These are phyloP conservation scores for Erebia epiphron DNA, from an alignment of 2,888 invertebrate genomes.

Conservation along the genomic window DNA sequence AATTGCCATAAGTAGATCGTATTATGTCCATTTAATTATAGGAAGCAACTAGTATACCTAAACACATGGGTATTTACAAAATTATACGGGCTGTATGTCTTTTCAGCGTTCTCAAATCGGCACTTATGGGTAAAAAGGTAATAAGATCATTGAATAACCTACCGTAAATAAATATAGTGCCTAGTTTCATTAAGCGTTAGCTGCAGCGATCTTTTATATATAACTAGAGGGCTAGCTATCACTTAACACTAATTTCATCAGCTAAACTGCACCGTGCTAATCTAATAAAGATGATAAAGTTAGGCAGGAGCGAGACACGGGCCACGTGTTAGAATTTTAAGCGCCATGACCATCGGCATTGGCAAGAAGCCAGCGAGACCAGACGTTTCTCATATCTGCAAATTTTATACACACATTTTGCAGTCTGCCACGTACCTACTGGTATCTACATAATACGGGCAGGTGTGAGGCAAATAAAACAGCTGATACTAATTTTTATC, in stretches of 20 bases:
- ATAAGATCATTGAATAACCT: no score
- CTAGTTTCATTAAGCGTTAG: neutral
- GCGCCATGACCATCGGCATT: conserved; percentile 2
- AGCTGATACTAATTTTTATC: neutral
- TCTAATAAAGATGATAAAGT: neutral
- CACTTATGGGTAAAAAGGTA: no score
- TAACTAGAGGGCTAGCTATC: neutral
- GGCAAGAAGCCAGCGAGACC: neutral
- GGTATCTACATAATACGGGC: neutral
- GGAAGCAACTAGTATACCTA: no score
- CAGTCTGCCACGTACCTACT: neutral
- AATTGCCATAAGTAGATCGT: no score
- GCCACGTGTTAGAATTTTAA: conserved; percentile 5
- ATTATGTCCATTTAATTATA: no score
- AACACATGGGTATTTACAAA: no score
- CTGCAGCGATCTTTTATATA: neutral
- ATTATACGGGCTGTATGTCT: no score
- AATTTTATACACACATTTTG: neutral
- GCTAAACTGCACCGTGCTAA: neutral
- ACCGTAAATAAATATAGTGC: no score
- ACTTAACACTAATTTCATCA: neutral
- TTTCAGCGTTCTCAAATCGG: no score
- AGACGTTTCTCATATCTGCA: neutral
- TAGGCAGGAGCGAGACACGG: neutral
- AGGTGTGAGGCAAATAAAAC: conserved; percentile 5